Evolutionary conservation across 2,888 invertebrate genomes (phyloP).

Genomic region (Glaucopsyche alexis): DNA sequence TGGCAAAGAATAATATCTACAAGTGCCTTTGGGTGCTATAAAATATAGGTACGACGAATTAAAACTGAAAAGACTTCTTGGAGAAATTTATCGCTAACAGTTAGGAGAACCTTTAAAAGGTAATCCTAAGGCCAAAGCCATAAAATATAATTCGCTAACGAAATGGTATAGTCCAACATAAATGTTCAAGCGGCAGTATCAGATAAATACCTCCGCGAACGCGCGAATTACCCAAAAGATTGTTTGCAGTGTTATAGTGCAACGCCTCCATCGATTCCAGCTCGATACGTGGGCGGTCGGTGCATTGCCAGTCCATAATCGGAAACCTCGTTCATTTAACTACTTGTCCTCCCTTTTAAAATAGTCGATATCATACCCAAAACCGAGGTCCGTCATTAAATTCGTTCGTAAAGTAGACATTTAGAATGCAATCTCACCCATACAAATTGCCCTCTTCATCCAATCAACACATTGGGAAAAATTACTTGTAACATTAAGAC

Average conservation of each 20-base stretch:
- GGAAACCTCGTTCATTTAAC: slow-evolving; percentile 64
- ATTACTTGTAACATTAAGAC: slow-evolving; percentile 39
- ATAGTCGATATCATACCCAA: slow-evolving; percentile 57
- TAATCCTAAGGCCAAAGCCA: not conserved
- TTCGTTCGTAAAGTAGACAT: slow-evolving; percentile 48
- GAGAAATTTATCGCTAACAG: slow-evolving; percentile 2
- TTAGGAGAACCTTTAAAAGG: slow-evolving; percentile 4
- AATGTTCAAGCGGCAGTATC: slow-evolving; percentile 41
- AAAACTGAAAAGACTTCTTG: not conserved
- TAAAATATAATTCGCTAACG: slow-evolving; percentile 10
- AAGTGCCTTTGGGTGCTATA: not conserved
- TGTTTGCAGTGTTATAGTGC: slow-evolving; percentile 65
- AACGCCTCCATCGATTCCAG: slow-evolving; percentile 65
- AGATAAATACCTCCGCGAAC: slow-evolving; percentile 69
- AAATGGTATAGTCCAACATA: slow-evolving; percentile 3
- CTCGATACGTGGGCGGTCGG: slow-evolving; percentile 70
- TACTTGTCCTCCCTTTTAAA: slow-evolving; percentile 70
- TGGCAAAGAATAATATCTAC: too few relatives aligned
- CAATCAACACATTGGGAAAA: slow-evolving; percentile 41
- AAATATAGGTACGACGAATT: not conserved
- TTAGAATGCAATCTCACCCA: slow-evolving; percentile 44
- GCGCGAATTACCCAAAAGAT: slow-evolving; percentile 65
- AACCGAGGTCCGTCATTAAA: slow-evolving; percentile 62
- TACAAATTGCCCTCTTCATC: slow-evolving; percentile 31
- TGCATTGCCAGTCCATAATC: slow-evolving; percentile 70